Evolutionary conservation across 2,888 invertebrate species (phyloP).

Genomic region (Lasioglossum leucozonium): DNA sequence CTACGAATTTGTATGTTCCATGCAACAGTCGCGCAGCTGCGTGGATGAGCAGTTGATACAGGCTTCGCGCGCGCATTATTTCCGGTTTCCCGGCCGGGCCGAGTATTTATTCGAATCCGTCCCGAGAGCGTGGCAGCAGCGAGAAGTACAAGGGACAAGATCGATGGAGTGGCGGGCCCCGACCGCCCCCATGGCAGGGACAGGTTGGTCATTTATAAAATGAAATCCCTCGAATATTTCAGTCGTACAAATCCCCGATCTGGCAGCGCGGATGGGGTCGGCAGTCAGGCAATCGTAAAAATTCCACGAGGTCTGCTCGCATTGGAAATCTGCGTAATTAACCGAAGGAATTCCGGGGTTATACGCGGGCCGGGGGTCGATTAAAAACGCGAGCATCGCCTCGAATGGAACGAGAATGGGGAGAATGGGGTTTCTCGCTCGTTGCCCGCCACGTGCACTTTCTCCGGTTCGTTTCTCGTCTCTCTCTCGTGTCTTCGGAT

Average conservation of each 20-base stretch:
- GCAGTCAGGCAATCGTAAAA: slow-evolving; percentile 79
- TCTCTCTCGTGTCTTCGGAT: slow-evolving; percentile 51
- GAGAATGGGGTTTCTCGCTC: slow-evolving; percentile 32
- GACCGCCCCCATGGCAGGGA: slow-evolving; percentile 67
- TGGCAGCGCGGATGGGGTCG: slow-evolving; percentile 46
- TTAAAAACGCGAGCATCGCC: slow-evolving; percentile 77
- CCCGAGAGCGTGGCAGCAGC: slow-evolving; percentile 1
- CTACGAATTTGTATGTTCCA: neutral
- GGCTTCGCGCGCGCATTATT: neutral
- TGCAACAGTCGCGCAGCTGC: neutral
- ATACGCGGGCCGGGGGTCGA: slow-evolving; percentile 72
- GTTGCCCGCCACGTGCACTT: slow-evolving; percentile 15
- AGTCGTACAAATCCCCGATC: slow-evolving; percentile 69
- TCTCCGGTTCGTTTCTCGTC: slow-evolving; percentile 1
- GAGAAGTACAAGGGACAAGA: slow-evolving; percentile 59
- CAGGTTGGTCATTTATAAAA: slow-evolving; percentile 76
- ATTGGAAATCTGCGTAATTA: slow-evolving; percentile 84
- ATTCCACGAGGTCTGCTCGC: slow-evolving; percentile 79
- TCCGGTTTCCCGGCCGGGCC: neutral
- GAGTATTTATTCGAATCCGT: slow-evolving; percentile 29
- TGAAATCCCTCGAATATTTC: slow-evolving; percentile 78
- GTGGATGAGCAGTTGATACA: neutral
- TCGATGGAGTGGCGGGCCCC: slow-evolving; percentile 57
- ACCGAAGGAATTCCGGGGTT: slow-evolving; percentile 81
- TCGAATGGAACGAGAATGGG: slow-evolving; percentile 47